These are phyloP conservation scores for Medauroidea extradentata DNA, from an alignment of 1,140 invertebrate species.

Conservation along the genomic window DNA sequence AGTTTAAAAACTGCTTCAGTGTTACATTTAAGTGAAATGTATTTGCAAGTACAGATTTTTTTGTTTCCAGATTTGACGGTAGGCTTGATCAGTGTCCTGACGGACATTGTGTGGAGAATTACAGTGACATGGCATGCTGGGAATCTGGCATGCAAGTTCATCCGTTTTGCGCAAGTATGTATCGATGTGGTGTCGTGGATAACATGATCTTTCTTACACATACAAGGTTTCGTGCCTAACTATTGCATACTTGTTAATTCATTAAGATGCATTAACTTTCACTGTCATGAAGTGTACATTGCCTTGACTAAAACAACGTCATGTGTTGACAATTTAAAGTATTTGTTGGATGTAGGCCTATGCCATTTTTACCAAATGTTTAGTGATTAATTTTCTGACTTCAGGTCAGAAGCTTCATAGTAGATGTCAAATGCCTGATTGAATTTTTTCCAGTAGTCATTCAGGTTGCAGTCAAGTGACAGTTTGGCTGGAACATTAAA, in stretches of 20 bases:
- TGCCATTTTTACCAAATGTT: too few species aligned
- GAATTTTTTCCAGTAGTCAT: too few species aligned
- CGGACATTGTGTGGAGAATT: conserved; percentile 82
- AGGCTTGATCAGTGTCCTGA: conserved; percentile 78
- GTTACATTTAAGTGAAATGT: too few species aligned
- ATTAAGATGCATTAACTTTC: neutral
- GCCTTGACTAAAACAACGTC: neutral
- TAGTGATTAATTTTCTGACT: too few species aligned
- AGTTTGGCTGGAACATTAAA: too few species aligned
- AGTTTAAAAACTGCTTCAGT: too few species aligned
- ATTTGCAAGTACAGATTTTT: too few species aligned
- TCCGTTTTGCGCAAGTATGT: conserved; percentile 72
- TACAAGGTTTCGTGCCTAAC: neutral
- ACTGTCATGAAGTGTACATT: neutral
- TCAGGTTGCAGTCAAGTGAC: too few species aligned
- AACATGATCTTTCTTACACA: too few species aligned
- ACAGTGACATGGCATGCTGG: conserved; percentile 83
- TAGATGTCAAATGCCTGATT: too few species aligned
- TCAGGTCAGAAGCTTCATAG: too few species aligned
- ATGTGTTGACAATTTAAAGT: neutral
- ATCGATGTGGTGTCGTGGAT: too few species aligned
- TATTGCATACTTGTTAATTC: neutral
- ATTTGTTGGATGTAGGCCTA: neutral
- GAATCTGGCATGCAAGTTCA: conserved; percentile 82
- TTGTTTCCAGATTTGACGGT: conserved; percentile 71